phyloP scores from a whole-genome alignment of 2,113 vertebrate species.

The Thamnaconus septentrionalis region DNA sequence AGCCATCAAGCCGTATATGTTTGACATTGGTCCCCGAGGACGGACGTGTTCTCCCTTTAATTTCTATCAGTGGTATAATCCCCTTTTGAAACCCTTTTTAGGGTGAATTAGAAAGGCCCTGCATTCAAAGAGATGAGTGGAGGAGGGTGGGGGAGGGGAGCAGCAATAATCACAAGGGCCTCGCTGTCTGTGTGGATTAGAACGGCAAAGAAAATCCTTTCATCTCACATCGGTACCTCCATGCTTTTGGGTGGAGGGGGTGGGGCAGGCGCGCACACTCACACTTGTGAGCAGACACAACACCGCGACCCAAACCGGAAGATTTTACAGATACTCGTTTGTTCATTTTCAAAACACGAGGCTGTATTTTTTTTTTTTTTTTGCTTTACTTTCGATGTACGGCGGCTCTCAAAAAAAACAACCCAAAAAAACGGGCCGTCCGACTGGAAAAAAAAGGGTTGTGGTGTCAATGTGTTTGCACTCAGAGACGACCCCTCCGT shows the following conservation, averaged over 20 bases:
- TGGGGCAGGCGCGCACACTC: slow-evolving; percentile 27
- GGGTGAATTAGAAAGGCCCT: slow-evolving; percentile 77
- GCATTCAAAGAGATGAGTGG: slow-evolving; percentile 73
- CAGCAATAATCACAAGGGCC: slow-evolving; percentile 75
- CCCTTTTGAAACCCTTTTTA: slow-evolving; percentile 77
- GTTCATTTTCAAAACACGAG: too few relatives aligned
- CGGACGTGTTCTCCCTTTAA: slow-evolving; percentile 69
- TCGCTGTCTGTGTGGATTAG: slow-evolving; percentile 76
- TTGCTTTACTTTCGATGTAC: slow-evolving; percentile 35
- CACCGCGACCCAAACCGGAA: slow-evolving; percentile 27
- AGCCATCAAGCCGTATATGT: slow-evolving; percentile 64
- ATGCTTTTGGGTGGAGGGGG: slow-evolving; percentile 17
- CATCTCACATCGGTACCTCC: slow-evolving; percentile 73
- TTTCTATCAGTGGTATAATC: slow-evolving; percentile 74
- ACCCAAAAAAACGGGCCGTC: slow-evolving; percentile 13
- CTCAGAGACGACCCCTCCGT: slow-evolving; percentile 49
- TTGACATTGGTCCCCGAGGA: slow-evolving; percentile 73
- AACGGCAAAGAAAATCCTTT: slow-evolving; percentile 77
- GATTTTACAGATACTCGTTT: slow-evolving; percentile 19
- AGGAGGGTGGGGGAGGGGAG: slow-evolving; percentile 63
- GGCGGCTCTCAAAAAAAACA: slow-evolving; percentile 15
- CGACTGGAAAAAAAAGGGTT: slow-evolving; percentile 34
- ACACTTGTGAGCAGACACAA: slow-evolving; percentile 1
- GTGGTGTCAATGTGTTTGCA: slow-evolving; percentile 31
- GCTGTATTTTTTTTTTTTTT: too few relatives aligned